These are phyloP conservation scores for Triplophysa yarkandensis DNA, from an alignment of 2,797 vertebrate genomes.

Conservation along the genomic window DNA sequence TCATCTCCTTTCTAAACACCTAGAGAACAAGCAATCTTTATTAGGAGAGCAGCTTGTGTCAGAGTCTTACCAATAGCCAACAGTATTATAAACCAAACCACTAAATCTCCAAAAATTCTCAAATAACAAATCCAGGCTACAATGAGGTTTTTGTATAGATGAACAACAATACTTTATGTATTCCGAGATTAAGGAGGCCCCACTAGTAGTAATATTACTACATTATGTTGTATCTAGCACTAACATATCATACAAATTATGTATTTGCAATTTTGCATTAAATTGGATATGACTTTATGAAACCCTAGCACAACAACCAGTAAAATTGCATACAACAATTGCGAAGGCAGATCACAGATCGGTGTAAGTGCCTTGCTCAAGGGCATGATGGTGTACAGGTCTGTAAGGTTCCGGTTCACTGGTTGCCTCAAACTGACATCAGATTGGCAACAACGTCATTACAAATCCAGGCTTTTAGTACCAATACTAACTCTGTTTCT, in stretches of 20 bases:
- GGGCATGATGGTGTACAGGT: background rate
- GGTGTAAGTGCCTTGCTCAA: background rate
- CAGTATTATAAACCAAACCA: background rate
- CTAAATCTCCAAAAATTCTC: background rate
- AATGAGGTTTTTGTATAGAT: slow-evolving; percentile 3
- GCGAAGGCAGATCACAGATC: background rate
- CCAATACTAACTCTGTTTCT: background rate
- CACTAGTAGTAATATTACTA: too few relatives aligned
- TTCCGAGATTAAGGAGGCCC: background rate
- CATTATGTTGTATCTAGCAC: too few relatives aligned
- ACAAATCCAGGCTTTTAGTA: background rate
- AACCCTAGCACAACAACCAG: background rate
- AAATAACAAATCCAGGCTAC: slow-evolving; percentile 8
- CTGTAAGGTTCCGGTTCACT: background rate
- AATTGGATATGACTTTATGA: slow-evolving; percentile 18
- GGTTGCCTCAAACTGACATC: slow-evolving; percentile 1
- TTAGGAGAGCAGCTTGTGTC: background rate
- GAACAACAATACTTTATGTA: slow-evolving; percentile 9
- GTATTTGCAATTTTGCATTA: too few relatives aligned
- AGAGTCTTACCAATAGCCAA: background rate
- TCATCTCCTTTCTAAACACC: background rate
- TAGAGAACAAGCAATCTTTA: background rate
- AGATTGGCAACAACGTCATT: background rate
- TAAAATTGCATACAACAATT: background rate
- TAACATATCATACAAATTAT: too few relatives aligned